Percentiles rank a stretch among this genome's conserved stretches.
Conservation (phyloP, 2,888 invertebrate species). For the Phengaris alcon region DNA sequence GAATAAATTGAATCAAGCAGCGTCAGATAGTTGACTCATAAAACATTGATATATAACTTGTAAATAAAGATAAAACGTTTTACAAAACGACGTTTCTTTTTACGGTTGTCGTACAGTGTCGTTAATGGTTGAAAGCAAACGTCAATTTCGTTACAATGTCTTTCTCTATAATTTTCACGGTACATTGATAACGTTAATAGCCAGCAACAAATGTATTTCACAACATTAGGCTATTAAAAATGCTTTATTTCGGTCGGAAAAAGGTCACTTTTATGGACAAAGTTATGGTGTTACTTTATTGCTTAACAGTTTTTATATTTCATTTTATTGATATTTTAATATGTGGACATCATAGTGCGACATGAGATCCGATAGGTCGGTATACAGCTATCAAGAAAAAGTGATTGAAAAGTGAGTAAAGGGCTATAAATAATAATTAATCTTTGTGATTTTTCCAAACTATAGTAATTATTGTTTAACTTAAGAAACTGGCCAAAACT, state of each 20-base stretch:
- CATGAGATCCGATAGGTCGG: background rate
- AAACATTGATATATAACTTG: conserved; percentile 16
- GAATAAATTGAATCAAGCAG: conserved; percentile 14
- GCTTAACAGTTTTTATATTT: conserved; percentile 20
- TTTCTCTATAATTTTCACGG: conserved; percentile 22
- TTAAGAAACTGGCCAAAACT: too few relatives aligned
- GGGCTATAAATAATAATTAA: background rate
- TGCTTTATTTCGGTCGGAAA: conserved; percentile 25
- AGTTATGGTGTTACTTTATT: conserved; percentile 24
- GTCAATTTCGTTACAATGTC: conserved; percentile 26
- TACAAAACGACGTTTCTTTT: conserved; percentile 21
- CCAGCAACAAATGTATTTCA: conserved; percentile 22
- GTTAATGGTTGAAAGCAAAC: conserved; percentile 24
- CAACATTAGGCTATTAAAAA: conserved; percentile 24
- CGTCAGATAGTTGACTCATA: background rate
- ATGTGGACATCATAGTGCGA: conserved; percentile 5
- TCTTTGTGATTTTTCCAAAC: too few relatives aligned
- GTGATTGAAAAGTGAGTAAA: background rate
- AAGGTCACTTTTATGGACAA: conserved; percentile 27
- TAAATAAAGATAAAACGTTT: conserved; percentile 18
- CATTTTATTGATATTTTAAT: conserved; percentile 23
- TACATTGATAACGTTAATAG: conserved; percentile 24
- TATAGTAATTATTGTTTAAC: too few relatives aligned
- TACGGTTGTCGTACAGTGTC: conserved; percentile 24
- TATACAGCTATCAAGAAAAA: background rate